Conservation (phyloP, 1,140 invertebrate species). For the Brevipalpus yothersi region DNA sequence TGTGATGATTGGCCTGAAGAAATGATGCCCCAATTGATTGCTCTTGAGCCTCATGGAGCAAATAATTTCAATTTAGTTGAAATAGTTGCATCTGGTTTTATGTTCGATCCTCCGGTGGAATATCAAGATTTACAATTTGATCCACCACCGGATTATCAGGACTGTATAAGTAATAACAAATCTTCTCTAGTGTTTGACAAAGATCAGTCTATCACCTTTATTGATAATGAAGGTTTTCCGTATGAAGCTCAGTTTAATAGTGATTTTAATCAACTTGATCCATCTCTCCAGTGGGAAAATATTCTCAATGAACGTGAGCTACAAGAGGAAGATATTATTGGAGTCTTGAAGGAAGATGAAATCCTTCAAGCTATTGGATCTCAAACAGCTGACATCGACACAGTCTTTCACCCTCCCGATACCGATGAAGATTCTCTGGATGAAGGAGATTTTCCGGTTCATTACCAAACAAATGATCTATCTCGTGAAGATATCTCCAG, state of each 20-base stretch:
- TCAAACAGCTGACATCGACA: not conserved
- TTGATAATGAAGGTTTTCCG: constrained; percentile 5
- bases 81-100: constrained; percentile 6
- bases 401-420: not conserved
- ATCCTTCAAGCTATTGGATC: constrained; percentile 10
- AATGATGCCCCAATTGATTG: constrained; percentile 10
- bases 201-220: constrained; percentile 2
- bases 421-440: not conserved
- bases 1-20: constrained; percentile 10
- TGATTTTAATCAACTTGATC: not conserved
- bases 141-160: constrained; percentile 10
- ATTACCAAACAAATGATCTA: not conserved
- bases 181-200: not conserved
- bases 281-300: constrained; percentile 5
- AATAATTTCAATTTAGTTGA: constrained; percentile 10
- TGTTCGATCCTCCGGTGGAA: constrained; percentile 11
- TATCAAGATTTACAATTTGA: constrained; percentile 11
- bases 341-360: constrained; percentile 9
- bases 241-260: not conserved
- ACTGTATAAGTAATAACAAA: not conserved
- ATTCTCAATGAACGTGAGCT: constrained; percentile 7
- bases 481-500: too few species aligned
- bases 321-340: constrained; percentile 9
- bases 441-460: not conserved
- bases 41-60: constrained; percentile 6